Percentiles rank a stretch among this genome's conserved stretches.
Conservation (phyloP, 35 echinoderm and acorn worm species). For the Eucidaris tribuloides region DNA sequence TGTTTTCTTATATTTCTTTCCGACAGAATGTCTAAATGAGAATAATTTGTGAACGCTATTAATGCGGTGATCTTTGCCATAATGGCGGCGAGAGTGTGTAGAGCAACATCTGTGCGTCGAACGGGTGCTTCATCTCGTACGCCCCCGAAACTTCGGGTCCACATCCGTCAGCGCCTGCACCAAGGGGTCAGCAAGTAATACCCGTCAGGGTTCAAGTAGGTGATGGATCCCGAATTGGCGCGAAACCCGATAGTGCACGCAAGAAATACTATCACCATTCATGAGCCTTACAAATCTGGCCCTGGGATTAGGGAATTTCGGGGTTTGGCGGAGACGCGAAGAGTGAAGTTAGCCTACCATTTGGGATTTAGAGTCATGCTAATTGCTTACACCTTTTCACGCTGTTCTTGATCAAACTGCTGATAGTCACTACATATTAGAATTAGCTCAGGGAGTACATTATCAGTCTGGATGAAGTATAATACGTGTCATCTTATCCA, state of each 20-base stretch:
- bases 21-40: too few relatives aligned
- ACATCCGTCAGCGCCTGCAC: constrained; percentile 21
- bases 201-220: constrained; percentile 6
- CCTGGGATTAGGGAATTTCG: constrained; percentile 26
- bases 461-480: neutral
- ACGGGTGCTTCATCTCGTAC: neutral
- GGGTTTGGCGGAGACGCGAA: neutral
- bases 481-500: neutral
- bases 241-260: constrained; percentile 26
- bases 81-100: too few relatives aligned
- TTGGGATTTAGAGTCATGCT: constrained; percentile 18
- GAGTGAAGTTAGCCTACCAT: constrained; percentile 15
- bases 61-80: too few relatives aligned
- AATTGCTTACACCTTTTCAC: constrained; percentile 38
- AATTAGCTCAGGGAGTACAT: neutral
- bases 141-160: neutral
- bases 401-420: neutral
- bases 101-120: constrained; percentile 4
- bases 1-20: too few relatives aligned
- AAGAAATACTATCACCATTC: constrained; percentile 31
- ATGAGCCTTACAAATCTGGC: constrained; percentile 7
- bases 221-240: constrained; percentile 30
- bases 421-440: neutral
- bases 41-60: too few relatives aligned
- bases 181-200: constrained; percentile 31